Evolutionary conservation across 2,113 vertebrate genomes (phyloP), one percentile per base, ranked within the genome.

Genomic region (Nothoprocta perdicaria): DNA sequence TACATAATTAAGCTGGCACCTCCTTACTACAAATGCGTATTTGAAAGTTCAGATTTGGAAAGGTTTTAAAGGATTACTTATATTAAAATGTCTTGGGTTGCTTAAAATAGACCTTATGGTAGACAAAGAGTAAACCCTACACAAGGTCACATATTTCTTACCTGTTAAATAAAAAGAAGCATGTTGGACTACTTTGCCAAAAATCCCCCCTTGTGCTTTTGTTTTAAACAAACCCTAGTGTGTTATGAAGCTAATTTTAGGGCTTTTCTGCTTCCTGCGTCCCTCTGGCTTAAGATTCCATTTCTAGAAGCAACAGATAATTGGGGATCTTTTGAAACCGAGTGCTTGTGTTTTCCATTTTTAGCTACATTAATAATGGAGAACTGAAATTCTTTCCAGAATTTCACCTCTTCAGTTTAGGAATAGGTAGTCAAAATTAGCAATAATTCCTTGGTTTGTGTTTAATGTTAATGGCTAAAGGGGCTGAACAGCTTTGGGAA

Each of bases 331-430:
- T 97, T 96, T 92, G 88, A 96, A 95, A 97, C 87, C 87, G 61
- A 50, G 67, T 79, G 58, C 80, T 93, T 89, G 63, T 73, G 88
- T 40, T 84, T 94, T 93, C 97, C 97, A 86, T 96, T 97, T 97
- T 95, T 95, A 94, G 95, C 72, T 46, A 27, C 15, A 14, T 95
- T 92, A 92, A 58, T 96, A 95, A 96, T 63, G 89, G 69, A 89
- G 83, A 93, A 96, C 88, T 96, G 95, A 97, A 96, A 95, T 95
- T 95, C 96, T 97, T 98, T 96, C 95, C 96, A 96, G 96, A 97
- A 97, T 96, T 94, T 95, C 88, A 93, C 92, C 96, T 96, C 97
- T 97, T 93, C 85, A 91, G 80, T 81, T 95, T 94, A 97, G 92
- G 90, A 97, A 96, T 3, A 23, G 88, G 97, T 96, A 97, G 95